Base-by-base conservation (phyloP, 2,113 vertebrate species). In the Limanda limanda region DNA sequence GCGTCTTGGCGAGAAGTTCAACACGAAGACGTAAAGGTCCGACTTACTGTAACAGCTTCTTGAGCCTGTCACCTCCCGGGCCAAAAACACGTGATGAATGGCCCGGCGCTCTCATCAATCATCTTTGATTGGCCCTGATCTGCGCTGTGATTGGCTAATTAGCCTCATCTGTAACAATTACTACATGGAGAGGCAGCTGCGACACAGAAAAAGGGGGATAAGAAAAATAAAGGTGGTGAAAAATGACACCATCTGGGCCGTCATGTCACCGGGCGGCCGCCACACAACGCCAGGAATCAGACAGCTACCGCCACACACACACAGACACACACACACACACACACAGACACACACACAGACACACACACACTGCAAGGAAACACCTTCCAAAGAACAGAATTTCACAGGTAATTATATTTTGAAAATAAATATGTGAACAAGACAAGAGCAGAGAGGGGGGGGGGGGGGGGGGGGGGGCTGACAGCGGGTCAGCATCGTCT, bases 151-250 rank as follows among this genome's bases (percentile, higher is more conserved):
- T 91, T 89, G 63, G 76, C 76, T 91, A 89, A 91, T 86, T 72
- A 91, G 76, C 91, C 77, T 60, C 79, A 89, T 87, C 89, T 84
- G 84, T 90, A 92, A 90, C 72, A 71, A 81, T 71, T 89, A 93
- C 70, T 56, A 81, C 74, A 68, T 81, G 2, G 83, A 73, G 76
- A 81, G 81, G 63, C 90, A 90, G 85, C 56, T 67, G 68, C 68
- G 2, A 65, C 45, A 71, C 68, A 71, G 72, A 85, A 31, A 82
- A 71, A 75, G 74, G 24, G 0, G 68, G 52, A 84, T 61, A 89
- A 83, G 71, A 81, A 84, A 88, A 88, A 90, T 84, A 88, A 84
- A 89, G 52, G 64, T 63, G 79, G 70, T 86, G 89, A 88, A 89
- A 91, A 88, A 84, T 77, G 79, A 86, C 88, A 88, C 88, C 81